Evolutionary conservation across 2,888 invertebrate genomes (phyloP).

Genomic region (Drosophila prolongata): DNA sequence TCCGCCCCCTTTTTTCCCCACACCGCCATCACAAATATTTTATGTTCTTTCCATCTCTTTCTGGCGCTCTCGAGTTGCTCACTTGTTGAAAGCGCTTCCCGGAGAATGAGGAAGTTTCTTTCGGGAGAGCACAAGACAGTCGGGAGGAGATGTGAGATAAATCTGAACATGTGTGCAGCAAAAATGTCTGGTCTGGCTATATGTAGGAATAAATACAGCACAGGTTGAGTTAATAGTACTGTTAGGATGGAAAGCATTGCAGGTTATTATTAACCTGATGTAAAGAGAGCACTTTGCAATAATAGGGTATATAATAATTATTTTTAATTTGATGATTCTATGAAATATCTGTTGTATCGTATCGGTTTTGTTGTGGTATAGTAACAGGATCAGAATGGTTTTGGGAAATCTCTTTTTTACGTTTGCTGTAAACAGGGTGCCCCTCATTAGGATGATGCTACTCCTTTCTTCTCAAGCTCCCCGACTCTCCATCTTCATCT

Average conservation of each 20-base stretch:
- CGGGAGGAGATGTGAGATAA: conserved; percentile 59
- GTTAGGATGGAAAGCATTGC: neutral
- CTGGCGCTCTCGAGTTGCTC: conserved; percentile 55
- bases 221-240: conserved; percentile 4
- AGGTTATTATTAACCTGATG: too few species aligned
- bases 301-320: too few species aligned
- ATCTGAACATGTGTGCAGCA: conserved; percentile 60
- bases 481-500: neutral
- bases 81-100: conserved; percentile 77
- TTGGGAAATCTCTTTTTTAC: neutral
- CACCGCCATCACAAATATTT: conserved; percentile 24
- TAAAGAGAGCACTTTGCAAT: too few species aligned
- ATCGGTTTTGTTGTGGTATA: too few species aligned
- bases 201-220: conserved; percentile 59
- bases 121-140: conserved; percentile 30
- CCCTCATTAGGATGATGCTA: conserved; percentile 16
- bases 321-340: too few species aligned
- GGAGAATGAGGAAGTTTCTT: conserved; percentile 77
- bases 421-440: conserved; percentile 22
- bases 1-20: conserved; percentile 26
- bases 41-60: conserved; percentile 45
- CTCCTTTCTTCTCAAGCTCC: conserved; percentile 41
- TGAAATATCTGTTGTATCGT: too few species aligned
- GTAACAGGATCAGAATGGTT: neutral
- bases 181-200: conserved; percentile 49